These are phyloP conservation scores for Macaca mulatta DNA, from an alignment of 2,113 vertebrate species.

Conservation along the genomic window DNA sequence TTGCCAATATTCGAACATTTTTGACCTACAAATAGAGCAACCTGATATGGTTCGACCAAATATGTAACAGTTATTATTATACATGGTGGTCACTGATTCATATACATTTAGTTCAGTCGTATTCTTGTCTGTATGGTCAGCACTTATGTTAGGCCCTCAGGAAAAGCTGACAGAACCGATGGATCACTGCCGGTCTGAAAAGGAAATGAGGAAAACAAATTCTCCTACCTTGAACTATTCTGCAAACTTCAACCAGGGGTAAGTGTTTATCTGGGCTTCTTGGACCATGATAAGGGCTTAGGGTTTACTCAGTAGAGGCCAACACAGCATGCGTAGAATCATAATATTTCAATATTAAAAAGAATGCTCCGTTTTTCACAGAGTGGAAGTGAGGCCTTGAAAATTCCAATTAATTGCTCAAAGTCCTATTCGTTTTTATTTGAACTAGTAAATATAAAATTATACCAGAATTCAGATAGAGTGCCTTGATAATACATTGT, in stretches of 20 bases:
- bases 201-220: not conserved
- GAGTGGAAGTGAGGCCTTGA: not conserved
- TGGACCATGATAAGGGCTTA: not conserved
- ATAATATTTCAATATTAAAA: not conserved
- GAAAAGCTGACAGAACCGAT: not conserved
- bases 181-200: not conserved
- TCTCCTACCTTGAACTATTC: not conserved
- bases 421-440: not conserved
- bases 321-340: not conserved
- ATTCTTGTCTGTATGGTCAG: not conserved
- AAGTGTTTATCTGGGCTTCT: not conserved
- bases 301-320: not conserved
- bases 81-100: not conserved
- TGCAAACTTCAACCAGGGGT: not conserved
- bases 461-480: not conserved
- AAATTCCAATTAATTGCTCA: not conserved
- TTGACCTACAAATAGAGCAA: not conserved
- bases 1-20: not conserved
- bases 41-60: not conserved
- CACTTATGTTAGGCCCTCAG: not conserved
- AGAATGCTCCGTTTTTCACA: not conserved
- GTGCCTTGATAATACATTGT: not conserved
- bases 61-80: not conserved
- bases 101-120: not conserved
- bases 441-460: not conserved